phyloP scores from a whole-genome alignment of 2,888 invertebrate species.

The Chydorus sphaericus region DNA sequence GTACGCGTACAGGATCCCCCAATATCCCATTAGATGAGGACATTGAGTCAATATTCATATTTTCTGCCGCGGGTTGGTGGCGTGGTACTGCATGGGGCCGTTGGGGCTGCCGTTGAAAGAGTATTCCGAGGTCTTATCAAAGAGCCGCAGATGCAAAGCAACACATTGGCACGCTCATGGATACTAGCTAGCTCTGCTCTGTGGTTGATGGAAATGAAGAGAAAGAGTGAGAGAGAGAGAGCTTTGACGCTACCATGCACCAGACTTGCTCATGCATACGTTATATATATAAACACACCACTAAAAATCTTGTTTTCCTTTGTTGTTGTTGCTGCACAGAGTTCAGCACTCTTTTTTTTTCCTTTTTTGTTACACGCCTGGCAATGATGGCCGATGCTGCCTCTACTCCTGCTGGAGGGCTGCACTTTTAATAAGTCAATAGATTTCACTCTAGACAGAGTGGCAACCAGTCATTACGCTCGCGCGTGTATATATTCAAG shows the following conservation, averaged over 20 bases:
- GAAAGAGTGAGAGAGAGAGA: too few relatives aligned
- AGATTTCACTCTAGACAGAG: slow-evolving; percentile 4
- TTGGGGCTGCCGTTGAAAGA: too few relatives aligned
- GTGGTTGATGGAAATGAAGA: too few relatives aligned
- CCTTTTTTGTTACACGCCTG: slow-evolving; percentile 6
- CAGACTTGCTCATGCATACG: slow-evolving; percentile 5
- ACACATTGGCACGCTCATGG: slow-evolving; percentile 7
- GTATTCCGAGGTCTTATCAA: not conserved
- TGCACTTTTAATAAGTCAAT: slow-evolving; percentile 2
- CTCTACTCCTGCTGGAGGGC: too few relatives aligned
- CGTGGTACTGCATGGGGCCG: too few relatives aligned
- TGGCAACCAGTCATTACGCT: slow-evolving; percentile 6
- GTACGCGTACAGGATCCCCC: not conserved
- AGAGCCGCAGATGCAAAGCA: slow-evolving; percentile 5
- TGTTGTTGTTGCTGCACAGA: not conserved
- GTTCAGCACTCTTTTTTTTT: not conserved
- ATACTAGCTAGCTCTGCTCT: too few relatives aligned
- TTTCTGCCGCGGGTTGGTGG: too few relatives aligned
- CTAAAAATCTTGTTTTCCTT: slow-evolving; percentile 1
- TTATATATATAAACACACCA: slow-evolving; percentile 8
- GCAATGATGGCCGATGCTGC: too few relatives aligned
- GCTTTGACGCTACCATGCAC: too few relatives aligned
- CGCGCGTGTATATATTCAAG: too few relatives aligned
- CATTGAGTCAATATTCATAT: slow-evolving; percentile 8
- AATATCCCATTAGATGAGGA: not conserved